These are phyloP conservation scores for Phaedon cochleariae DNA, from an alignment of 2,888 invertebrate genomes.

Conservation along the genomic window DNA sequence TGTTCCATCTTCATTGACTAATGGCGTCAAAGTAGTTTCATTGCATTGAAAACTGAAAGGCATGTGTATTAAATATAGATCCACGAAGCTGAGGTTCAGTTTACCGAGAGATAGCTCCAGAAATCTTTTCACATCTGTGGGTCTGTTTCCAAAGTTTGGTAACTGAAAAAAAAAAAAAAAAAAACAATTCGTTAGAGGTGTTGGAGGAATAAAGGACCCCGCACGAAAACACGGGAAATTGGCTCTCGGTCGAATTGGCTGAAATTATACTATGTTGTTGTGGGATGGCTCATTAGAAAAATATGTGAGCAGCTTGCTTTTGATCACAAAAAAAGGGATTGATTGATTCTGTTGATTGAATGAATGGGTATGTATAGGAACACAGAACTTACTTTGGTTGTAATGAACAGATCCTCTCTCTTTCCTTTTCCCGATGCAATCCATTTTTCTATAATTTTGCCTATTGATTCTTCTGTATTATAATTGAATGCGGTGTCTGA, in stretches of 20 bases:
- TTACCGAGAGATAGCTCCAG: constrained; percentile 70
- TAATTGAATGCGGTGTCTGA: constrained; percentile 81
- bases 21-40: constrained; percentile 65
- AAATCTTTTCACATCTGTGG: constrained; percentile 72
- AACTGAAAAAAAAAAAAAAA: constrained; percentile 68
- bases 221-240: too few species aligned
- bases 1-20: constrained; percentile 68
- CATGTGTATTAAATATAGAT: constrained; percentile 81
- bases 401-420: constrained; percentile 78
- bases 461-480: constrained; percentile 80
- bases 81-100: constrained; percentile 75
- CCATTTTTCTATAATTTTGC: constrained; percentile 73
- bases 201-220: too few species aligned
- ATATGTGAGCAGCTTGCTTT: too few species aligned
- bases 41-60: constrained; percentile 74
- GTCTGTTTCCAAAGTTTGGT: constrained; percentile 74
- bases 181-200: too few species aligned
- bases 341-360: too few species aligned
- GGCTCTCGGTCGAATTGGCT: too few species aligned
- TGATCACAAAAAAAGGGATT: too few species aligned
- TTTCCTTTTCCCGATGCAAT: constrained; percentile 70
- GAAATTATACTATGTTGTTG: too few species aligned
- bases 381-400: constrained; percentile 83
- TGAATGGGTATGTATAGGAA: too few species aligned
- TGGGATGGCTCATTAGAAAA: too few species aligned